A percentile compares a stretch with the other conserved stretches of the same genome.
phyloP scores from a whole-genome alignment of 1,140 invertebrate species.

The Diabrotica virgifera region DNA sequence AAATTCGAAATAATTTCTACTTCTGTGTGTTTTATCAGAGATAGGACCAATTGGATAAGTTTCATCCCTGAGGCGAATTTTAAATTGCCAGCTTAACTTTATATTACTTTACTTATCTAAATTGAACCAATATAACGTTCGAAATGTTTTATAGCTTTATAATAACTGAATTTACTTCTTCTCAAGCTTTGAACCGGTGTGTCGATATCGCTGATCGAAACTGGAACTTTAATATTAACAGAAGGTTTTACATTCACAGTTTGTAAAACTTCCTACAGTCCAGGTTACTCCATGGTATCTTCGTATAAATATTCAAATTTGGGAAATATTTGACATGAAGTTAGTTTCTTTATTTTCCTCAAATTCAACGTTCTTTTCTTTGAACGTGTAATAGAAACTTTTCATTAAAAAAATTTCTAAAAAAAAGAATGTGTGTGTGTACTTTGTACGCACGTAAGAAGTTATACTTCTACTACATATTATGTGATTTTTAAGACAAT shows the following conservation, averaged over 20 bases:
- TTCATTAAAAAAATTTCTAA: too few relatives aligned
- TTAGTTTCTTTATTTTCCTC: too few relatives aligned
- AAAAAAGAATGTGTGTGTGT: too few relatives aligned
- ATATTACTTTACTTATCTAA: conserved; percentile 48
- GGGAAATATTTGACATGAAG: too few relatives aligned
- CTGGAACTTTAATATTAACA: not conserved
- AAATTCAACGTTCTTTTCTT: too few relatives aligned
- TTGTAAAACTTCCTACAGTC: too few relatives aligned
- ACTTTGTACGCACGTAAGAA: too few relatives aligned
- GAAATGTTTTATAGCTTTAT: conserved; percentile 43
- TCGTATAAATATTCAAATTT: too few relatives aligned
- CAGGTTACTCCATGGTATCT: too few relatives aligned
- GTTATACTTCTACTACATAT: too few relatives aligned
- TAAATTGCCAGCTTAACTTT: conserved; percentile 47
- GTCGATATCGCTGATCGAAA: not conserved
- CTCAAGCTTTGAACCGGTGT: conserved; percentile 7
- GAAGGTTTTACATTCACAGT: not conserved
- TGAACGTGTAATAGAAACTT: too few relatives aligned
- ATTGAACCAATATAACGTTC: conserved; percentile 45
- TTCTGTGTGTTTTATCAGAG: conserved; percentile 45
- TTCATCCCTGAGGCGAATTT: conserved; percentile 43
- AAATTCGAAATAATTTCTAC: conserved; percentile 41
- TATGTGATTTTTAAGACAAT: too few relatives aligned
- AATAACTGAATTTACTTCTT: conserved; percentile 34
- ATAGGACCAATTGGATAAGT: conserved; percentile 46